Evolutionary conservation across 2,888 invertebrate genomes (phyloP).

Genomic region (Mythimna pallens): DNA sequence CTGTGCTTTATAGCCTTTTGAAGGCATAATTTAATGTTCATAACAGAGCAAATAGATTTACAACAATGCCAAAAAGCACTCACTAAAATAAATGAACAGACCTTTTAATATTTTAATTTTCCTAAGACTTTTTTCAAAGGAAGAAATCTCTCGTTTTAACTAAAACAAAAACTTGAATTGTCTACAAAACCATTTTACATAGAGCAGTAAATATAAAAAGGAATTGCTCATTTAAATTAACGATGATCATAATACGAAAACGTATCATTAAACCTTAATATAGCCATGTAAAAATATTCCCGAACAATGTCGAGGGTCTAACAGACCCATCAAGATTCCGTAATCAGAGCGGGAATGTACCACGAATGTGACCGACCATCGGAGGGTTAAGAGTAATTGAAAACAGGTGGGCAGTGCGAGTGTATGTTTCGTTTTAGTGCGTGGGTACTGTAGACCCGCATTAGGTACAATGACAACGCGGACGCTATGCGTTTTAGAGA

Average conservation of each 20-base stretch:
- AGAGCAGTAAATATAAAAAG: conserved; percentile 63
- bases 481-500: conserved; percentile 39
- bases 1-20: conserved; percentile 42
- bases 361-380: conserved; percentile 66
- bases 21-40: conserved; percentile 47
- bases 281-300: conserved; percentile 71
- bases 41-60: conserved; percentile 27
- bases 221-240: conserved; percentile 64
- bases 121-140: conserved; percentile 4
- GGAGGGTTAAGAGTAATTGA: conserved; percentile 67
- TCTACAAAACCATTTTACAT: conserved; percentile 56
- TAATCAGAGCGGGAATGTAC: conserved; percentile 73
- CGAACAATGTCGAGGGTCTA: conserved; percentile 65
- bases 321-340: conserved; percentile 68
- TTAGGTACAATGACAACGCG: conserved; percentile 33
- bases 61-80: conserved; percentile 42
- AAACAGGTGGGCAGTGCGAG: conserved; percentile 61
- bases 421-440: conserved; percentile 52
- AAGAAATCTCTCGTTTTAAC: background rate
- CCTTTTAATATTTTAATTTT: conserved; percentile 11
- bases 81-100: conserved; percentile 21
- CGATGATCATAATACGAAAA: conserved; percentile 58
- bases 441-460: conserved; percentile 51
- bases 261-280: conserved; percentile 65
- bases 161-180: conserved; percentile 34